Conservation (phyloP, 2,113 vertebrate species). For the Rhynchopsitta pachyrhyncha region DNA sequence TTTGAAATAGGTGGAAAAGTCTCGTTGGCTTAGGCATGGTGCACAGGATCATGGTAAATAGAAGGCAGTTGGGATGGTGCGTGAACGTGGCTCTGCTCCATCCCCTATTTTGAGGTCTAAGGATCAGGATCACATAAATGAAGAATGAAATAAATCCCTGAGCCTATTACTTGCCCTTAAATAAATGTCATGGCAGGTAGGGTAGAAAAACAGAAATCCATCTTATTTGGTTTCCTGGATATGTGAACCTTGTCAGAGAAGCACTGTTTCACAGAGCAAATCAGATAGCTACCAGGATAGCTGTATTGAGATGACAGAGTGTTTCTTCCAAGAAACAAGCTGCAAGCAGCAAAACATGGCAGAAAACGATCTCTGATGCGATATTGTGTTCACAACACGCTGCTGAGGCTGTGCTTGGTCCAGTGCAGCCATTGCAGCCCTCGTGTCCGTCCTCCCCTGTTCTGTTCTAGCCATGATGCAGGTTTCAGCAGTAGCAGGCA, state of each 20-base stretch:
- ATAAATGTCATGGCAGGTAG: background rate
- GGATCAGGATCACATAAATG: background rate
- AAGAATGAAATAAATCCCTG: background rate
- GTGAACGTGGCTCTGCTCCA: background rate
- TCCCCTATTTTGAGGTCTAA: background rate
- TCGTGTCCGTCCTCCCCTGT: background rate
- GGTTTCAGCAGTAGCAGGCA: background rate
- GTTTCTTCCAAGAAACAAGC: constrained; percentile 4
- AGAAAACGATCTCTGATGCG: background rate
- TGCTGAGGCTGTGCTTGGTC: background rate
- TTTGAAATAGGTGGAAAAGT: background rate
- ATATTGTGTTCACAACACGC: background rate
- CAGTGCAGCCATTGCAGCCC: background rate
- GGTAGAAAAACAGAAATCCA: constrained; percentile 5
- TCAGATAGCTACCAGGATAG: background rate
- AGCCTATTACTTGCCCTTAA: background rate
- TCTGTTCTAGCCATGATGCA: background rate
- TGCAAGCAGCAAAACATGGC: background rate
- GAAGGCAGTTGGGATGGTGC: background rate
- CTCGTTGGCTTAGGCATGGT: background rate
- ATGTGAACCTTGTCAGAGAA: background rate
- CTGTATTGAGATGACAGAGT: background rate
- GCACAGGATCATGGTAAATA: background rate
- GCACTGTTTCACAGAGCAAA: background rate
- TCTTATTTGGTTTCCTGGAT: background rate